Evolutionary conservation across 2,797 vertebrate species (phyloP).

Genomic region (Schizopygopsis malacanthus): DNA sequence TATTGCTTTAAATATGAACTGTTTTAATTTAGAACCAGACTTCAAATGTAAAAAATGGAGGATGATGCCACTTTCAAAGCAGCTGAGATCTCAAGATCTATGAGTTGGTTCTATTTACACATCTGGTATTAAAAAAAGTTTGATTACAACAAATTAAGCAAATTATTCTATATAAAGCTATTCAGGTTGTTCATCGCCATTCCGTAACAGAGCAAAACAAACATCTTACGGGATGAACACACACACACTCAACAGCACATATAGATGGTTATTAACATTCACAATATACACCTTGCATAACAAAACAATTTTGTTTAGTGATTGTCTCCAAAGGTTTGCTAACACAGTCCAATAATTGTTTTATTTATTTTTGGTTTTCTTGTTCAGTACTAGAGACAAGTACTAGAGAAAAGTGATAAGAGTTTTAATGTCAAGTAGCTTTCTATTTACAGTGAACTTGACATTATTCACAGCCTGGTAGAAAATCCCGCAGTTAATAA

Average conservation of each 20-base stretch:
- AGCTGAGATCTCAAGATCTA: neutral
- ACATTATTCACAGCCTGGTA: slow-evolving; percentile 60
- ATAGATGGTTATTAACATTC: slow-evolving; percentile 59
- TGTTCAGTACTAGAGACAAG: slow-evolving; percentile 34
- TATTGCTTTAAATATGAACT: slow-evolving; percentile 38
- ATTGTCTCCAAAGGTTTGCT: slow-evolving; percentile 58
- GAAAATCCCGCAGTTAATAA: slow-evolving; percentile 51
- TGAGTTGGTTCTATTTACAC: slow-evolving; percentile 23
- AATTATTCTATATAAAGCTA: slow-evolving; percentile 22
- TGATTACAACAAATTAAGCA: neutral
- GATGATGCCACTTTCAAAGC: slow-evolving; percentile 1
- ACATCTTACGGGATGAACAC: slow-evolving; percentile 59
- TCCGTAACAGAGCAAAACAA: slow-evolving; percentile 51
- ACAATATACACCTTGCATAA: slow-evolving; percentile 67
- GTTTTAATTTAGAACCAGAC: slow-evolving; percentile 1
- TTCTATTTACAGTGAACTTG: slow-evolving; percentile 66
- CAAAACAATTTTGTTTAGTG: slow-evolving; percentile 34
- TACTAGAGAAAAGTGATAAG: slow-evolving; percentile 30
- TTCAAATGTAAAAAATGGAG: neutral
- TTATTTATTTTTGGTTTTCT: slow-evolving; percentile 45
- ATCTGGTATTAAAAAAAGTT: slow-evolving; percentile 9
- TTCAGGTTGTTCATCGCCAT: neutral
- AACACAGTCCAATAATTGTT: slow-evolving; percentile 45
- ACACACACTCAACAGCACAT: slow-evolving; percentile 54
- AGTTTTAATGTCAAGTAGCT: slow-evolving; percentile 11